Conservation (phyloP, 1,140 invertebrate genomes). For the Uloborus diversus region DNA sequence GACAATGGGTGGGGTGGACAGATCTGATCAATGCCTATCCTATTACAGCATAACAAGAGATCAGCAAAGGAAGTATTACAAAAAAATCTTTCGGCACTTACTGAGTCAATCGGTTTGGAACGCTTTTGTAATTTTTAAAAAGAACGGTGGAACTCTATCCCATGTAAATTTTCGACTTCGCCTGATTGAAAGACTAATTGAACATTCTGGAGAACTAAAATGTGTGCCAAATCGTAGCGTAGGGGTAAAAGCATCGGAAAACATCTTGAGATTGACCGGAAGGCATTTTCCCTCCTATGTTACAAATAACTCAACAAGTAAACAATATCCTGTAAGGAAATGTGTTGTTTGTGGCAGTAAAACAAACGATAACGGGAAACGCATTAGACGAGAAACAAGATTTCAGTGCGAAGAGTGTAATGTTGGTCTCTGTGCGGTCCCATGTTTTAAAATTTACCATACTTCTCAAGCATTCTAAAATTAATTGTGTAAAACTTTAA, state of each 20-base stretch:
- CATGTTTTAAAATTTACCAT: constrained; percentile 10
- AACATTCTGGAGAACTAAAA: neutral
- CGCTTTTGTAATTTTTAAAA: neutral
- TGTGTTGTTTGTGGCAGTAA: constrained; percentile 8
- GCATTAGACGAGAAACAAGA: constrained; percentile 3
- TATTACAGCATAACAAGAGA: neutral
- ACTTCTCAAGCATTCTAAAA: no score
- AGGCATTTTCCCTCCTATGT: neutral
- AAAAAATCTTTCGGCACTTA: neutral
- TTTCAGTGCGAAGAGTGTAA: constrained; percentile 2
- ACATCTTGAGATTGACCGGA: neutral
- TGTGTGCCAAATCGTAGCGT: neutral
- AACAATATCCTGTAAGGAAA: neutral
- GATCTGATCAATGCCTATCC: neutral
- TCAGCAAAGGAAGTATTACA: constrained; percentile 1
- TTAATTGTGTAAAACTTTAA: no score
- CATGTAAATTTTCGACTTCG: neutral
- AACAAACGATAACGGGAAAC: neutral
- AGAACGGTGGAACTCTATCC: neutral
- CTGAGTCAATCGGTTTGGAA: neutral
- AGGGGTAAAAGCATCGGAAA: neutral
- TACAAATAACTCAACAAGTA: neutral
- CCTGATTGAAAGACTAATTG: neutral
- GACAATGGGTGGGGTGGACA: neutral
- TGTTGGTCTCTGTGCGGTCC: neutral